Percentiles rank a stretch among this genome's conserved stretches.
phyloP scores from a whole-genome alignment of 2,888 invertebrate species.

The Acleris emargana region DNA sequence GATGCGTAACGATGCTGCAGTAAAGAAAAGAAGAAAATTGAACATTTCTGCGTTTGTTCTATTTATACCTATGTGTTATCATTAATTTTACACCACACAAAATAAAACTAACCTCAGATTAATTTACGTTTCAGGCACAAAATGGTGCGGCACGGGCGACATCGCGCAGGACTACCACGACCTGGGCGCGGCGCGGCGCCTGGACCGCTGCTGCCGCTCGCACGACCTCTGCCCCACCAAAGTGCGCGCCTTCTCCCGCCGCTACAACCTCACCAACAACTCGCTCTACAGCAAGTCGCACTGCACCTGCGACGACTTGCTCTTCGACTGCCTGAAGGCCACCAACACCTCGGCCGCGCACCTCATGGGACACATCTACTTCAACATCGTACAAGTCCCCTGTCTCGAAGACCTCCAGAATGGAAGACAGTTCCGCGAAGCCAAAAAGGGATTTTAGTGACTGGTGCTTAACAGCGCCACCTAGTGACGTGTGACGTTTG shows the following conservation, averaged over 20 bases:
- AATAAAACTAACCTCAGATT: neutral
- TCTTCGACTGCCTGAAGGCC: slow-evolving; percentile 91
- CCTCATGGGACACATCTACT: slow-evolving; percentile 93
- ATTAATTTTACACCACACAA: too few relatives aligned
- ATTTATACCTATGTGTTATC: too few relatives aligned
- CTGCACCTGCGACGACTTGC: slow-evolving; percentile 93
- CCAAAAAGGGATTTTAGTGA: slow-evolving; percentile 79
- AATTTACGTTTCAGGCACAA: slow-evolving; percentile 86
- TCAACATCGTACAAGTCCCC: slow-evolving; percentile 90
- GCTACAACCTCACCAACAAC: slow-evolving; percentile 93
- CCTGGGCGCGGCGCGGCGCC: slow-evolving; percentile 87
- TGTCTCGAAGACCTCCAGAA: slow-evolving; percentile 85
- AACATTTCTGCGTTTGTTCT: too few relatives aligned
- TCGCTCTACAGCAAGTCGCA: slow-evolving; percentile 95
- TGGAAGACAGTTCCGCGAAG: slow-evolving; percentile 76
- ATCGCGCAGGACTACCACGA: slow-evolving; percentile 93
- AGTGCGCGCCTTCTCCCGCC: slow-evolving; percentile 85
- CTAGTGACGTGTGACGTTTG: slow-evolving; percentile 51
- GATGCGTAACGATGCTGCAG: too few relatives aligned
- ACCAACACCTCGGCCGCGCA: slow-evolving; percentile 89
- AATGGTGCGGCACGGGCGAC: slow-evolving; percentile 97
- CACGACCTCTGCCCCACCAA: slow-evolving; percentile 96
- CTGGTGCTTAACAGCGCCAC: slow-evolving; percentile 63
- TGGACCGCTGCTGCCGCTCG: slow-evolving; percentile 94
- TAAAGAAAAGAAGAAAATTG: too few relatives aligned